Evolutionary conservation across 2,113 vertebrate genomes (phyloP), one percentile per base, ranked within the genome.

Genomic region (Stomatorhinus ivindoensis): DNA sequence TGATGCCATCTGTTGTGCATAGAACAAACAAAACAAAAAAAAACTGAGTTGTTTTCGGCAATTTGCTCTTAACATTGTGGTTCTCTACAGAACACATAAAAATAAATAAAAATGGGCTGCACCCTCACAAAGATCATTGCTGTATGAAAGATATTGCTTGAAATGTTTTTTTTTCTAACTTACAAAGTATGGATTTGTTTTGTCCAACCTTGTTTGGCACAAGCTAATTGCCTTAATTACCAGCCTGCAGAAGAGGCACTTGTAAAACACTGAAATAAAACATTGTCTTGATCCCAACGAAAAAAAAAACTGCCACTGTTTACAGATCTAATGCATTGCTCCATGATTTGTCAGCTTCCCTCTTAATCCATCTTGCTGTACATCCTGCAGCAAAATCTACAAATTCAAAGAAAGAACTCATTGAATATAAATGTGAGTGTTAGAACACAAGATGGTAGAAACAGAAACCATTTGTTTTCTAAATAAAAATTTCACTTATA

Each of bases 1-100:
- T 93, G 94, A 95, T 92, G 93, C 95, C 95, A 96, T 95, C 95
- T 96, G 95, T 92, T 92, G 93, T 93, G 90, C 86, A 91, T 89
- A 89, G 80, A 83, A 86, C 90, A 86, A 91, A 90, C 91, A 87
- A 90, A 89, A 90, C 89, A 91, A 69, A 89, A 87, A 48, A 89
- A 50, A 89, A 73, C 9, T 4, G 46, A 86, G 31, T 50, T 27
- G 21, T 27, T 35, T 90, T 27, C 47, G 1, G 61, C 53, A 87
- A 86, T 86, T 73, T 87, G 42, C 55, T 73, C 35, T 65, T n/a
- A 86, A 65, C 61, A 31, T 55, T 11, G 21, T 15, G 48, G 48
- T 44, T 89, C 48, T 44, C 58, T 89, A 73, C 69, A 88, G 55
- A 42, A 39, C 31, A 83, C 17, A 84, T 42, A 84, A 47, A 46